Evolutionary conservation across 30 jellyfish, hydroid and myxozoan species (phyloP).

Genomic region (Morbakka virulenta): DNA sequence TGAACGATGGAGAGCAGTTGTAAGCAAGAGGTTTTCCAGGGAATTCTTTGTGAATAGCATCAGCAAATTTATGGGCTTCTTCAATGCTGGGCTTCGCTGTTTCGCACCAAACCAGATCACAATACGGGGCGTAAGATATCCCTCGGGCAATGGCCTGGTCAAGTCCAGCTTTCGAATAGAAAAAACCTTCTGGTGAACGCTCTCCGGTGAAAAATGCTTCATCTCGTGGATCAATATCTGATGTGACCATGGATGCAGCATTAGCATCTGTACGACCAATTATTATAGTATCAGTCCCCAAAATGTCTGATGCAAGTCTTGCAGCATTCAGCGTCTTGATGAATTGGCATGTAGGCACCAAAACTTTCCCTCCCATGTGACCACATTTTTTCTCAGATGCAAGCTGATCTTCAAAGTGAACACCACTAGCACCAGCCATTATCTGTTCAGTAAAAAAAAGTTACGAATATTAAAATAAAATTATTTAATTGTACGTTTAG

Average conservation of each 20-base stretch:
- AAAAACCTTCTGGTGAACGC: conserved; percentile 94
- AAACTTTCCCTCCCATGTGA: conserved; percentile 96
- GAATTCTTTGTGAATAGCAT: conserved; percentile 73
- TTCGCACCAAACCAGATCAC: conserved; percentile 91
- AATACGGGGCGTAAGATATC: conserved; percentile 86
- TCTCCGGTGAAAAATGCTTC: conserved; percentile 84
- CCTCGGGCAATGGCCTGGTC: conserved; percentile 87
- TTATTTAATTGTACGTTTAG: not conserved
- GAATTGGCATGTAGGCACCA: conserved; percentile 93
- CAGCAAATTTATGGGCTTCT: conserved; percentile 81
- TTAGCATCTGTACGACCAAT: conserved; percentile 97
- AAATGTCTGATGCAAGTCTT: conserved; percentile 85
- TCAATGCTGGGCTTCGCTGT: conserved; percentile 68
- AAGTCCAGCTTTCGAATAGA: conserved; percentile 55
- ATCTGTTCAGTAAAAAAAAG: conserved; percentile 33
- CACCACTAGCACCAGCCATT: conserved; percentile 96
- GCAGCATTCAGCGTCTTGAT: conserved; percentile 95
- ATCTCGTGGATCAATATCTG: conserved; percentile 82
- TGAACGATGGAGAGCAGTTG: conserved; percentile 95
- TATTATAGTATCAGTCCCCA: conserved; percentile 67
- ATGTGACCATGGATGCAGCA: conserved; percentile 89
- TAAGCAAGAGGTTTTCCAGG: conserved; percentile 96
- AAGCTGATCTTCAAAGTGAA: conserved; percentile 95
- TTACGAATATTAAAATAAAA: not conserved
- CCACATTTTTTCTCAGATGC: conserved; percentile 98